Base-by-base conservation (phyloP, 1,140 invertebrate species). In the Conus betulinus region DNA sequence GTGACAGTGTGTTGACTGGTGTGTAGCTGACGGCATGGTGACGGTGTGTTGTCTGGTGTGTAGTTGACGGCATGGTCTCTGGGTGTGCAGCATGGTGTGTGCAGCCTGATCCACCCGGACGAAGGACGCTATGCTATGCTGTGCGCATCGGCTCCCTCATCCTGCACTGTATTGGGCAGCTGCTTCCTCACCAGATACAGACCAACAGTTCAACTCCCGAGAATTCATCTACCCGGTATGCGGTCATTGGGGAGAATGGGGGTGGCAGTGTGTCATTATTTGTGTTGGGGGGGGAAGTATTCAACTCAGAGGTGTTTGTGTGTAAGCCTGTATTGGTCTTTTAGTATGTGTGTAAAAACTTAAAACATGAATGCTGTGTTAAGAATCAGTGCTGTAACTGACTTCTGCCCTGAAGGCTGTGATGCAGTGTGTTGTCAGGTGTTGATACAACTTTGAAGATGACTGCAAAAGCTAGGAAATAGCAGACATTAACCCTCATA, bases 191-290 rank as follows among this genome's bases (percentile, higher is more conserved):
- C 95, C 99, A 99, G 94, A 96, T 99, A 51, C 97, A 97, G 88
- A 97, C 97, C 84, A 94, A 93, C 13, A 92, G 74, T 99, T 99
- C 95, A 99, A 99, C 94, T 99, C 97, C 97, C 96, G 97, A 13
- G 97, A 99, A 93, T 98, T 97, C 94, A 99, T 99, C 90, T 99
- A 99, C 96, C 99, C 99, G 13, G 98, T 99, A 93, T 97, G 98
- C 94, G 79, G 10, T 74, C 51, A 10, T 60, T 39, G 39, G 39
- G 39, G 39, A 39, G 39, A n/a, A 39, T 39, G 39, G 57, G 51
- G 55, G n/a, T 20, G 51, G 86, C 7, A 5, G 79, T n/a, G 79
- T 39, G 6, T n/a, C 78, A 76, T 39, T 39, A n/a, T 39, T 39
- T 39, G 39, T 39, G 0, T 39, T 0, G 39, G 71, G 71, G 71